Evolutionary conservation across 92 coral and sea anemone genomes (phyloP).

Genomic region (Parazoanthus atlanticus): DNA sequence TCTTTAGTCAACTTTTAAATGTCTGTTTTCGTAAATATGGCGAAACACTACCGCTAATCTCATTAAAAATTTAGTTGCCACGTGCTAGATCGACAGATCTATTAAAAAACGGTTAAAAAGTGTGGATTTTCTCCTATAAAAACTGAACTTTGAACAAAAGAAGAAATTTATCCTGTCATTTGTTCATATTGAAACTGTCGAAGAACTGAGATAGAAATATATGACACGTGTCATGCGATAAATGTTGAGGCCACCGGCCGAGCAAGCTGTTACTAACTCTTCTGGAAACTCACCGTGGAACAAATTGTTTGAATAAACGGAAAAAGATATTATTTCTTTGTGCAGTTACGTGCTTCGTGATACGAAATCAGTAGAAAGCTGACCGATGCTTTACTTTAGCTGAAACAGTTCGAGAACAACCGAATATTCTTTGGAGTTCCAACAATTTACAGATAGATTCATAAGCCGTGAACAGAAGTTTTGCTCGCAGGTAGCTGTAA

Average conservation of each 20-base stretch:
- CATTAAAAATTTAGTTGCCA: conserved; percentile 45
- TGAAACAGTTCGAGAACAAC: neutral
- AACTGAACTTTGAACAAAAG: conserved; percentile 14
- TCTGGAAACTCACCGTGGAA: neutral
- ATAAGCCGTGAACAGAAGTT: neutral
- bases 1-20: neutral
- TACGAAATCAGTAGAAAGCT: neutral
- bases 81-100: conserved; percentile 25
- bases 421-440: neutral
- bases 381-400: neutral
- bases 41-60: conserved; percentile 15
- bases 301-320: neutral
- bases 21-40: conserved; percentile 26
- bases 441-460: neutral
- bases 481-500: neutral
- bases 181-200: conserved; percentile 10
- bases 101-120: conserved; percentile 34
- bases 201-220: neutral
- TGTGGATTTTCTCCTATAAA: conserved; percentile 18
- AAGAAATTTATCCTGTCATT: conserved; percentile 23
- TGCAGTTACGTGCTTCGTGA: neutral
- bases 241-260: neutral
- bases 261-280: neutral
- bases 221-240: conserved; percentile 38
- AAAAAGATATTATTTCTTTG: neutral